These are phyloP conservation scores for Platyscapa corneri DNA, from an alignment of 1,140 invertebrate genomes.

Conservation along the genomic window DNA sequence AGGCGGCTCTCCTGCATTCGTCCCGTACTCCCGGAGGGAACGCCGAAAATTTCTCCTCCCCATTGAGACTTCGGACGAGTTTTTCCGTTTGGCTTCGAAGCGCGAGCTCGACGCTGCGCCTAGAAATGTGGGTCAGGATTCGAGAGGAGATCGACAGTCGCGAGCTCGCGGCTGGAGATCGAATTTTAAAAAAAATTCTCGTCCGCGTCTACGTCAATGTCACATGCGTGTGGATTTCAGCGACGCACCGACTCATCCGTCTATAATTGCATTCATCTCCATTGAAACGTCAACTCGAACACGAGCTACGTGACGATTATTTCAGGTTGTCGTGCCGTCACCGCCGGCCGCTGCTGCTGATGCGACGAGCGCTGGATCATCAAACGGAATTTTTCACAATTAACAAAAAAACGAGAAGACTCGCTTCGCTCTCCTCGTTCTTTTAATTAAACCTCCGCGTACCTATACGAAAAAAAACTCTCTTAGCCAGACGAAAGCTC, in stretches of 20 bases:
- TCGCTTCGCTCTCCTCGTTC: not conserved
- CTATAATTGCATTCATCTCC: slow-evolving; percentile 49
- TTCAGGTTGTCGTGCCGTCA: slow-evolving; percentile 7
- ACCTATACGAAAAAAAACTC: not conserved
- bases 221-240: not conserved
- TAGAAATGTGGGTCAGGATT: not conserved
- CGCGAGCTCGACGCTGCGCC: no score
- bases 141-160: slow-evolving; percentile 19
- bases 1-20: no score
- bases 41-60: no score
- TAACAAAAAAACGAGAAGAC: slow-evolving; percentile 12
- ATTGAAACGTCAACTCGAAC: slow-evolving; percentile 47
- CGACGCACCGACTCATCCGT: slow-evolving; percentile 33
- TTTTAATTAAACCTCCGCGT: slow-evolving; percentile 42
- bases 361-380: not conserved
- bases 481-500: slow-evolving; percentile 4
- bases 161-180: not conserved
- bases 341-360: not conserved
- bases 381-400: slow-evolving; percentile 35
- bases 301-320: slow-evolving; percentile 33
- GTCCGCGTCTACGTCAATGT: slow-evolving; percentile 21
- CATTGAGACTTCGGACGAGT: no score
- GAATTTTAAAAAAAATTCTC: slow-evolving; percentile 13
- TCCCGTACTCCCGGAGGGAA: no score
- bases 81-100: no score